Percentiles rank a stretch among this genome's conserved stretches.
Conservation (phyloP, 2,888 invertebrate species). For the Mythimna impura region DNA sequence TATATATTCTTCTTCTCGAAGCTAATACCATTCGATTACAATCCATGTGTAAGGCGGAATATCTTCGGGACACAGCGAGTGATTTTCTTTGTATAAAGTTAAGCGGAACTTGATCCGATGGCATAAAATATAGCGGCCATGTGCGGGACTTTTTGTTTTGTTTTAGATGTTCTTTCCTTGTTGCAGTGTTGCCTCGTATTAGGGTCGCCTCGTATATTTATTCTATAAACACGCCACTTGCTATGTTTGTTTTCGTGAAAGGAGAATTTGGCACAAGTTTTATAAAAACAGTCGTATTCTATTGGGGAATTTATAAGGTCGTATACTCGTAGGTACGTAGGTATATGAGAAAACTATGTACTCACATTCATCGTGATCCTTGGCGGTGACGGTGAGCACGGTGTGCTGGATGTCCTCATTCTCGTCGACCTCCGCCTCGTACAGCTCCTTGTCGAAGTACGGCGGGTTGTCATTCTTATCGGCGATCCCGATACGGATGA, state of each 20-base stretch:
- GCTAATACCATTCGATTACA: conserved; percentile 69
- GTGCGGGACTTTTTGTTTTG: conserved; percentile 66
- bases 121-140: conserved; percentile 66
- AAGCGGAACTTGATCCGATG: conserved; percentile 64
- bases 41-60: conserved; percentile 59
- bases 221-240: conserved; percentile 51
- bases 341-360: conserved; percentile 74
- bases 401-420: conserved; percentile 99
- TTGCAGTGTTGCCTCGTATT: conserved; percentile 52
- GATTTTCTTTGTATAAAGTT: conserved; percentile 67
- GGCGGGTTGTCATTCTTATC: conserved; percentile 99
- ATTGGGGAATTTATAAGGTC: conserved; percentile 36
- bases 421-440: conserved; percentile 99
- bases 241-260: conserved; percentile 26
- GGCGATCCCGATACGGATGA: conserved; percentile 99
- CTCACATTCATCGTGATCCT: conserved; percentile 99
- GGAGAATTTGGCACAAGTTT: conserved; percentile 27
- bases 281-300: conserved; percentile 36
- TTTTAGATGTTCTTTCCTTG: conserved; percentile 61
- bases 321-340: background rate
- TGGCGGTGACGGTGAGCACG: conserved; percentile 99
- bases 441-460: conserved; percentile 98
- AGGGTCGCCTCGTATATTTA: conserved; percentile 50
- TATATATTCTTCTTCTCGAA: conserved; percentile 61
- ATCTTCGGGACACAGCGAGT: conserved; percentile 59